Percentiles rank a stretch among this genome's conserved stretches.
Conservation (phyloP, 2,797 vertebrate species). For the Poeciliopsis turneri region DNA sequence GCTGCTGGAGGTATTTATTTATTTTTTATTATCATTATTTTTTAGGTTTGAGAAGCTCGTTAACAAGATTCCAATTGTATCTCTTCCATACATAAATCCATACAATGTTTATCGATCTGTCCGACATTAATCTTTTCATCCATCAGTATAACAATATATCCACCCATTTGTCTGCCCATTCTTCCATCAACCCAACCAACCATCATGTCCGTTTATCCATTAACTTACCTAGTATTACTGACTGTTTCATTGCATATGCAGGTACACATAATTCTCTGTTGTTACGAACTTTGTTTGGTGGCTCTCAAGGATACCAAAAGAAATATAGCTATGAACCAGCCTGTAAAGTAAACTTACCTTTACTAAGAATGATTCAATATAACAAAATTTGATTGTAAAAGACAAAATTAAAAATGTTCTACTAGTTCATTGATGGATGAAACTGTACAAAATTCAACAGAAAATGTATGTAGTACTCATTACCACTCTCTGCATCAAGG, state of each 20-base stretch:
- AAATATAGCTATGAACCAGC: neutral
- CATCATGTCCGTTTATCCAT: neutral
- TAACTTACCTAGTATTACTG: neutral
- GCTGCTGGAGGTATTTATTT: neutral
- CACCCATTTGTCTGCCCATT: neutral
- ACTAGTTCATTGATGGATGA: neutral
- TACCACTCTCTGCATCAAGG: neutral
- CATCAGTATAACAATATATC: neutral
- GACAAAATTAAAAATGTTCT: neutral
- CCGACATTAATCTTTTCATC: neutral
- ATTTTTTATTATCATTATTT: neutral
- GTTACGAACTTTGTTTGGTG: neutral
- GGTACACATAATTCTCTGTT: neutral
- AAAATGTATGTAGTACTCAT: neutral
- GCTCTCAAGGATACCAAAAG: neutral
- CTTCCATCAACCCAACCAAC: neutral
- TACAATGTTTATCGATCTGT: neutral
- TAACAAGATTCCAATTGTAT: neutral
- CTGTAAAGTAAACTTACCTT: neutral
- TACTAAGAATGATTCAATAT: neutral
- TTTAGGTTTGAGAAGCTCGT: neutral
- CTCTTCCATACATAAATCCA: neutral
- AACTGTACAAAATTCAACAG: neutral
- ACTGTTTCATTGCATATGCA: neutral
- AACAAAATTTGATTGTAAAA: neutral